Conservation (phyloP, 2,888 invertebrate genomes). For the Pyralis farinalis region DNA sequence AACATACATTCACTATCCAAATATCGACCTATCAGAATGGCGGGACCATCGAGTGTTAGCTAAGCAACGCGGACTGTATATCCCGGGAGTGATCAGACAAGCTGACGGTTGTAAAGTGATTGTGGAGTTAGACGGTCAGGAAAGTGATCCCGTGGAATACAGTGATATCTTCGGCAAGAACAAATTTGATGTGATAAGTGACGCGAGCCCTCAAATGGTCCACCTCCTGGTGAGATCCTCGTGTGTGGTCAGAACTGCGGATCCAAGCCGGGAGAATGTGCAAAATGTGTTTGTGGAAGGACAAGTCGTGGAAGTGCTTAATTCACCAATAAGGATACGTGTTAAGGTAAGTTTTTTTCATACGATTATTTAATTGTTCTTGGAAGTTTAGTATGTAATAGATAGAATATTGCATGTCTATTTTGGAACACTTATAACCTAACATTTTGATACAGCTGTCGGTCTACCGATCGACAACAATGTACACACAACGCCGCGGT, state of each 20-base stretch:
- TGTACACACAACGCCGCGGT: no score
- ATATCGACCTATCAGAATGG: constrained; percentile 96
- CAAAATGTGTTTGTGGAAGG: constrained; percentile 93
- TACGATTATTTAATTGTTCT: no score
- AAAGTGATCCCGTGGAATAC: constrained; percentile 85
- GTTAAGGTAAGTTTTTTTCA: constrained; percentile 51
- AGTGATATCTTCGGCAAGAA: constrained; percentile 89
- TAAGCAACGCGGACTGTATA: constrained; percentile 89
- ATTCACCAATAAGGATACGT: constrained; percentile 69
- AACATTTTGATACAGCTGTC: no score
- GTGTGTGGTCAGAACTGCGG: constrained; percentile 89
- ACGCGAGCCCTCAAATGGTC: constrained; percentile 93
- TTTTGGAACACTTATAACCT: no score
- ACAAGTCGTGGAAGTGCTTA: constrained; percentile 82
- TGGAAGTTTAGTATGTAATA: no score
- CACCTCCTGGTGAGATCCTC: constrained; percentile 89
- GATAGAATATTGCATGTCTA: no score
- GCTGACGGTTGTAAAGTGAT: constrained; percentile 86
- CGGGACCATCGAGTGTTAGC: constrained; percentile 95
- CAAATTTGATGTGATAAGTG: constrained; percentile 94
- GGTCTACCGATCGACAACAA: no score
- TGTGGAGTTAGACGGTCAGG: constrained; percentile 91
- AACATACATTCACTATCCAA: constrained; percentile 71
- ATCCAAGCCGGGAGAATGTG: constrained; percentile 78
- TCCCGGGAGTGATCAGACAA: constrained; percentile 93